Evolutionary conservation across 2,888 invertebrate species (phyloP).

Genomic region (Hemaris fuciformis): DNA sequence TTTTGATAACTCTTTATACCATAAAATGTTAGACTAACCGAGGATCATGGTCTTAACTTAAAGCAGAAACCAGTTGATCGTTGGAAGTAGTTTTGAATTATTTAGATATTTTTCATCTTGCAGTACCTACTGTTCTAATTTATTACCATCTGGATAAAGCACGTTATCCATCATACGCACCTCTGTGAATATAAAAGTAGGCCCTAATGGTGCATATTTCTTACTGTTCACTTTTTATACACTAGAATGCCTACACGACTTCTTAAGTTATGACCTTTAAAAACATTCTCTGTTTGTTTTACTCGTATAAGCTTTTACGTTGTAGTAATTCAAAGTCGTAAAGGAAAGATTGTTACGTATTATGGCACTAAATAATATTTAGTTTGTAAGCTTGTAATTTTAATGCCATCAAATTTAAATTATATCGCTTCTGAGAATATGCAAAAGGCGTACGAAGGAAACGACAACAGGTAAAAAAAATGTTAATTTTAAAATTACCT

Average conservation of each 20-base stretch:
- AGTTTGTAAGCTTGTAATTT: background rate
- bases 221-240: background rate
- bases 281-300: conserved; percentile 43
- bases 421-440: background rate
- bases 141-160: background rate
- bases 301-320: conserved; percentile 27
- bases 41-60: too few relatives aligned
- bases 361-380: conserved; percentile 12
- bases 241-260: conserved; percentile 18
- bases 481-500: background rate
- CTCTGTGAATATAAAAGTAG: background rate
- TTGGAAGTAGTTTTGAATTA: too few relatives aligned
- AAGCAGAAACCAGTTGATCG: too few relatives aligned
- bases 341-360: conserved; percentile 26
- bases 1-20: too few relatives aligned
- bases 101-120: background rate
- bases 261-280: conserved; percentile 41
- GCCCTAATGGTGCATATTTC: background rate
- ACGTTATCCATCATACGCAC: background rate
- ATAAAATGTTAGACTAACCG: too few relatives aligned
- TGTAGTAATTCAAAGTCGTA: conserved; percentile 13
- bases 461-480: background rate
- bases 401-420: background rate
- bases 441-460: background rate
- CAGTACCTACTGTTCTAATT: background rate